These are phyloP conservation scores for Linnaemya tessellans DNA, from an alignment of 2,888 invertebrate species.

Conservation along the genomic window DNA sequence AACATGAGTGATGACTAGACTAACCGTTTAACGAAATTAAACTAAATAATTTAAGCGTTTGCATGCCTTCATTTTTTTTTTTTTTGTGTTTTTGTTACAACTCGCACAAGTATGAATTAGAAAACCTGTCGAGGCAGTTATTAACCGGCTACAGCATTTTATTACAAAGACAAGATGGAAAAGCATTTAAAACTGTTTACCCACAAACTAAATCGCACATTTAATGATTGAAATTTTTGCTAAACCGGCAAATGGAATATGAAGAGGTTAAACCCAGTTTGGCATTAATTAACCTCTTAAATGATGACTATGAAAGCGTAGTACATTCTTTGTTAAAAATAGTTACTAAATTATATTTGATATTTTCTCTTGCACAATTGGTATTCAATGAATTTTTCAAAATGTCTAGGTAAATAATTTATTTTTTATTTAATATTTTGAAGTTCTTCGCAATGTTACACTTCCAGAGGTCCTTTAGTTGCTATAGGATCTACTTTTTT, in stretches of 20 bases:
- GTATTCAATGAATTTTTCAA: too few species aligned
- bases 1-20: conserved; percentile 59
- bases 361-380: too few species aligned
- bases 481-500: too few species aligned
- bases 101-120: conserved; percentile 43
- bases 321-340: not conserved
- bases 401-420: too few species aligned
- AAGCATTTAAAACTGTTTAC: conserved; percentile 18
- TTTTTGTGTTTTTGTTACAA: not conserved
- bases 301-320: not conserved
- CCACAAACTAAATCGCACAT: conserved; percentile 18
- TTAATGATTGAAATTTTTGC: conserved; percentile 27
- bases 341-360: not conserved
- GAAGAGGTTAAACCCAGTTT: conserved; percentile 50
- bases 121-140: conserved; percentile 53
- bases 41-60: conserved; percentile 55
- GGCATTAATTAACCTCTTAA: conserved; percentile 47
- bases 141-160: conserved; percentile 38
- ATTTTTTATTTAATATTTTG: too few species aligned
- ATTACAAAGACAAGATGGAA: not conserved
- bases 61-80: conserved; percentile 30
- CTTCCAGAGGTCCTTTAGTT: too few species aligned
- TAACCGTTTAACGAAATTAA: conserved; percentile 43
- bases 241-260: conserved; percentile 38
- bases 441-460: too few species aligned